Evolutionary conservation across 30 jellyfish, hydroid and myxozoan species (phyloP).

Genomic region (Chironex yamaguchii): DNA sequence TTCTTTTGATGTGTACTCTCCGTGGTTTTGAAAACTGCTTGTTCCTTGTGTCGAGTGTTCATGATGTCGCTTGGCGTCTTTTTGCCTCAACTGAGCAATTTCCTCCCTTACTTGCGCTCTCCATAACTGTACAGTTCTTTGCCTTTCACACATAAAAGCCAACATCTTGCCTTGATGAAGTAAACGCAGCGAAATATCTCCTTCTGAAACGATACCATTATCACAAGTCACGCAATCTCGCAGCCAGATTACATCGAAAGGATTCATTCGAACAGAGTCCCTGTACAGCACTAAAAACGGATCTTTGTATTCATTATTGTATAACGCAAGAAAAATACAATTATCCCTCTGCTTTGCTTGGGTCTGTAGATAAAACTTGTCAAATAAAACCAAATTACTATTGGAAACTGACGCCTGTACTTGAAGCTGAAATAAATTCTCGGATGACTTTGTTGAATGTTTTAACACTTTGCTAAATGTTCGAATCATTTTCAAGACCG

Average conservation of each 20-base stretch:
- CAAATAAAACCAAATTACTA: background rate
- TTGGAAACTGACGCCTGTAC: background rate
- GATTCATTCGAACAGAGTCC: background rate
- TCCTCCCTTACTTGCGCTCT: background rate
- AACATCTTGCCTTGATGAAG: background rate
- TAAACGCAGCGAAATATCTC: background rate
- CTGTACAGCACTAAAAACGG: background rate
- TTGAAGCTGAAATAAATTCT: background rate
- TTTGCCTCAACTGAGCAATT: background rate
- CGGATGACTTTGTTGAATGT: background rate
- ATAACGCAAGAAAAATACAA: background rate
- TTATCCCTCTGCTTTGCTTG: background rate
- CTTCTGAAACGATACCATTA: background rate
- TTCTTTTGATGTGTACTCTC: background rate
- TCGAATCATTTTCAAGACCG: background rate
- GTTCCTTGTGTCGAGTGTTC: background rate
- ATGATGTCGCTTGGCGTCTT: background rate
- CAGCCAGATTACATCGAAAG: background rate
- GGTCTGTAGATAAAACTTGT: background rate
- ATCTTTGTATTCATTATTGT: background rate
- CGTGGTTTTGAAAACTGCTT: no score
- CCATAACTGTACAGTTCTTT: background rate
- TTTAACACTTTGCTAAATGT: background rate
- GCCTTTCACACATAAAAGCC: background rate
- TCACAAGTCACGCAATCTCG: background rate